Percentiles rank a stretch among this genome's conserved stretches.
phyloP scores from a whole-genome alignment of 1,140 invertebrate genomes.

The Neodiprion lecontei region DNA sequence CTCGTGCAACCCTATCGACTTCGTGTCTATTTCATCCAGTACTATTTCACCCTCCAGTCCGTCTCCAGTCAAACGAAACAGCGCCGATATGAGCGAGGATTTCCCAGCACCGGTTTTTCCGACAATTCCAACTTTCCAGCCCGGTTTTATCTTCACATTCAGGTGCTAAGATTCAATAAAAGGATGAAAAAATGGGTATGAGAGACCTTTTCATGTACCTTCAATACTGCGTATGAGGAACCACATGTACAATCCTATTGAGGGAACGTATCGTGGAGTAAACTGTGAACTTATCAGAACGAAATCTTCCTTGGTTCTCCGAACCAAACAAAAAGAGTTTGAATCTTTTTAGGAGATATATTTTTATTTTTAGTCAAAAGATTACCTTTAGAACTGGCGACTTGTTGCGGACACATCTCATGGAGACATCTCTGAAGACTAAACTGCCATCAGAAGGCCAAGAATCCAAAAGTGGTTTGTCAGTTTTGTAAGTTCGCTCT shows the following conservation, averaged over 20 bases:
- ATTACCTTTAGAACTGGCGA: constrained; percentile 71
- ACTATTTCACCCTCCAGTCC: constrained; percentile 56
- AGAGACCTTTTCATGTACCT: too few relatives aligned
- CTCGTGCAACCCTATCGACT: constrained; percentile 70
- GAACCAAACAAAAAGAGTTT: too few relatives aligned
- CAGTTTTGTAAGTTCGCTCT: constrained; percentile 59
- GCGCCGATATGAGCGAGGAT: constrained; percentile 76
- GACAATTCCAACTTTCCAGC: constrained; percentile 77
- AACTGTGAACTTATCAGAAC: neutral
- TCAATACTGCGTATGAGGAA: too few relatives aligned
- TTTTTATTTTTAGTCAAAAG: constrained; percentile 18
- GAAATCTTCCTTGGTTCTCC: neutral
- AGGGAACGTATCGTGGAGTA: too few relatives aligned
- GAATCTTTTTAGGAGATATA: neutral
- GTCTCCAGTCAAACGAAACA: constrained; percentile 71
- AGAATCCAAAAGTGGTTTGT: constrained; percentile 44
- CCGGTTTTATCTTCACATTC: constrained; percentile 66
- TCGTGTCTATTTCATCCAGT: constrained; percentile 75
- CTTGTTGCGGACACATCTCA: constrained; percentile 71
- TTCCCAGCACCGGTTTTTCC: constrained; percentile 85
- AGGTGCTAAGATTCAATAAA: constrained; percentile 56
- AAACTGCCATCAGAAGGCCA: constrained; percentile 59
- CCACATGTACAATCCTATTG: too few relatives aligned
- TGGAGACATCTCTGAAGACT: constrained; percentile 68
- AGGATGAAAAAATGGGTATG: too few relatives aligned